Evolutionary conservation across 2,113 vertebrate genomes (phyloP).

Genomic region (Mustelus asterias): DNA sequence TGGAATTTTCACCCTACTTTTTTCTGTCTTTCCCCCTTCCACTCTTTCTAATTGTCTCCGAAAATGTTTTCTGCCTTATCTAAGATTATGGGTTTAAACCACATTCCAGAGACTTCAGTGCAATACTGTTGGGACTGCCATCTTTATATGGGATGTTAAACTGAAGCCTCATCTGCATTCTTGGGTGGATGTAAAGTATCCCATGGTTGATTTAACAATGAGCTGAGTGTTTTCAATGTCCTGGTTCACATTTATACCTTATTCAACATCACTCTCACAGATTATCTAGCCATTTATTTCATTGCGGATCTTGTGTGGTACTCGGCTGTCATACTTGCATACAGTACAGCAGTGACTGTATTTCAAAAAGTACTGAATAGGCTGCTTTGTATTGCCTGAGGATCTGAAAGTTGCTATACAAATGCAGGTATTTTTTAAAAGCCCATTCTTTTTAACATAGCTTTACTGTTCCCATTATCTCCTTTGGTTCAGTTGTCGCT

Average conservation of each 20-base stretch:
- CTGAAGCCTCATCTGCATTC: background rate
- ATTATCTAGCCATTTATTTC: background rate
- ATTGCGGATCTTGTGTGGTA: background rate
- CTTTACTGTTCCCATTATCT: background rate
- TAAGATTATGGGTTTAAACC: background rate
- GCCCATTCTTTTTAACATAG: background rate
- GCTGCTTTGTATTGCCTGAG: background rate
- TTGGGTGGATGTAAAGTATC: background rate
- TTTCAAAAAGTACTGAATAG: background rate
- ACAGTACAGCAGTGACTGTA: background rate
- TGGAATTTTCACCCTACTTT: background rate
- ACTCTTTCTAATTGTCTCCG: background rate
- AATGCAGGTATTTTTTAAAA: background rate
- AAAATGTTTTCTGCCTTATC: background rate
- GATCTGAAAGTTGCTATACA: background rate
- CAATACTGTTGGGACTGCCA: background rate
- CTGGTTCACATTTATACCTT: background rate
- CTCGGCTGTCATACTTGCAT: background rate
- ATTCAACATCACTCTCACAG: background rate
- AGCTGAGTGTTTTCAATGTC: background rate
- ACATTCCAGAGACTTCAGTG: background rate
- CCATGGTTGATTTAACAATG: background rate
- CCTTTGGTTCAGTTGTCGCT: background rate
- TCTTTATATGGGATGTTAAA: background rate
- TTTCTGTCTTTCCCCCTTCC: background rate